phyloP scores from a whole-genome alignment of 2,113 vertebrate species.

The Entomyzon cyanotis region DNA sequence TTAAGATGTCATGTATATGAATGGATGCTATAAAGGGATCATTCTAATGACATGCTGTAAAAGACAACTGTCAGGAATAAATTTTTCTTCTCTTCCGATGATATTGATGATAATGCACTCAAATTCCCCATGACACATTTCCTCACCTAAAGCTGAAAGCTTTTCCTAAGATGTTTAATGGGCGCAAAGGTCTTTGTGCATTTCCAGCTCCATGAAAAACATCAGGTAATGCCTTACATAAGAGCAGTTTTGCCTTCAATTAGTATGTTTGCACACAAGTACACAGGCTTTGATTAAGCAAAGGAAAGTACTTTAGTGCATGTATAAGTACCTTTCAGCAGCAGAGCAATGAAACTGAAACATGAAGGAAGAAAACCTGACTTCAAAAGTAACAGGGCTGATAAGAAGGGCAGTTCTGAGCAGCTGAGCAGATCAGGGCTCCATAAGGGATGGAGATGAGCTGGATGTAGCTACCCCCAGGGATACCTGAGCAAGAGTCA shows the following conservation, averaged over 20 bases:
- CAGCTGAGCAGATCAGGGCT: neutral
- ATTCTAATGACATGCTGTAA: slow-evolving; percentile 62
- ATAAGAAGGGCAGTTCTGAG: neutral
- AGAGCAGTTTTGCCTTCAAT: slow-evolving; percentile 36
- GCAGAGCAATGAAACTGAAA: neutral
- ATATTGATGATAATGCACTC: slow-evolving; percentile 38
- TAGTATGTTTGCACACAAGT: slow-evolving; percentile 43
- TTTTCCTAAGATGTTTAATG: slow-evolving; percentile 16
- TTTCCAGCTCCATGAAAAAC: slow-evolving; percentile 1
- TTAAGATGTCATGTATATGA: slow-evolving; percentile 70
- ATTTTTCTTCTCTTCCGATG: slow-evolving; percentile 64
- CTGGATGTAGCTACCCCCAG: neutral
- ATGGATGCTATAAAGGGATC: slow-evolving; percentile 68
- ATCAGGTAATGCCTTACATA: neutral
- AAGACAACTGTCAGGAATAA: slow-evolving; percentile 71
- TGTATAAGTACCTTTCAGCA: neutral
- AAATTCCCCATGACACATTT: slow-evolving; percentile 4
- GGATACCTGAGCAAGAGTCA: neutral
- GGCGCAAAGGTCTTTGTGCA: neutral
- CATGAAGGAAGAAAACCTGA: neutral
- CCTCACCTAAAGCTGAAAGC: slow-evolving; percentile 1
- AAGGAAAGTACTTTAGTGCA: neutral
- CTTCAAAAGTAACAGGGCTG: neutral
- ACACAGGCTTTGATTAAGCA: slow-evolving; percentile 44
- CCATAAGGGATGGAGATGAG: neutral